Base-by-base conservation (phyloP, 2,113 vertebrate genomes). In the Mus musculus region DNA sequence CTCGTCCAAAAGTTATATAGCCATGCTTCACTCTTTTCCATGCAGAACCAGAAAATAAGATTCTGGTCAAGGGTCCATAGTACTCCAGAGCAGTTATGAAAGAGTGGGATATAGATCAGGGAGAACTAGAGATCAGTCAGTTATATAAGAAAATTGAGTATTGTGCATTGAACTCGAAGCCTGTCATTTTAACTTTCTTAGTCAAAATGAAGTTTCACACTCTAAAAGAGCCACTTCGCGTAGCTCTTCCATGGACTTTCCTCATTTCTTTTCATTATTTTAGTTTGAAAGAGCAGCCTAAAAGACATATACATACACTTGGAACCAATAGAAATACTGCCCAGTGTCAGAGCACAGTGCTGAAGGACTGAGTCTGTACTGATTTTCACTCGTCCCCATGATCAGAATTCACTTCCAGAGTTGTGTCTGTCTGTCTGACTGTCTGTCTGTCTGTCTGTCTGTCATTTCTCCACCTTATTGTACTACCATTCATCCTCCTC, bases 141-240 rank as follows among this genome's bases (percentile, higher is more conserved):
- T 56, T 59, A 73, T 88, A 36, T 93, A 87, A 95, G 49, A 65
- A 95, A 96, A 94, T 33, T 49, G 30, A 42, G 61, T 42, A 76
- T 46, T 89, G 33, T 54, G 77, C 89, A 36, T 54, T 61, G 61
- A 91, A 26, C 33, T 39, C 63, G 11, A 85, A 73, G 36, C 33
- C 28, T 49, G 52, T 20, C 5, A 54, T 84, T 96, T 92, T 54
- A 63, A 65, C 84, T 96, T 94, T 16, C 78, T 3, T 49, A 82
- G 46, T 22, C 28, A 80, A 65, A 87, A 71, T 28, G 16, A 88
- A 72, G 49, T 78, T 75, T 52, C 52, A 24, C 59, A 86, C 46
- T 54, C 82, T 72, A 67, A 86, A 92, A 88, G 52, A 65, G 3
- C 5, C 9, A 26, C 33, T 88, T 78, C 39, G 17, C 16, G 76